These are phyloP conservation scores for Tholera decimalis DNA, from an alignment of 2,888 invertebrate genomes.

Conservation along the genomic window DNA sequence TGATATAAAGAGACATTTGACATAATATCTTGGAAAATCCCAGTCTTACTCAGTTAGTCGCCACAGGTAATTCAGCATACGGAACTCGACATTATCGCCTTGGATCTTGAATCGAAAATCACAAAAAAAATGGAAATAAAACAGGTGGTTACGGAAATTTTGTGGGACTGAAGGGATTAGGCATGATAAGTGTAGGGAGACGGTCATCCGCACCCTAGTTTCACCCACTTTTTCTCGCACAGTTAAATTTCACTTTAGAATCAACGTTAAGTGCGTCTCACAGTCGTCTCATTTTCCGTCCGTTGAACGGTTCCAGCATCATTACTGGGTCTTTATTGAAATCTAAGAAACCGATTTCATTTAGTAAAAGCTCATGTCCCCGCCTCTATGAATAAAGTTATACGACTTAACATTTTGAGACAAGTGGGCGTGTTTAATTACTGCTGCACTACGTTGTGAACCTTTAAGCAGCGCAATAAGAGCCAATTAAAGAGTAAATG, in stretches of 20 bases:
- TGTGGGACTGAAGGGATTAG: constrained; percentile 20
- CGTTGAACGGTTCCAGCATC: background rate
- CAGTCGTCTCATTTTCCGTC: background rate
- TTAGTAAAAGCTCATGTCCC: background rate
- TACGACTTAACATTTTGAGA: background rate
- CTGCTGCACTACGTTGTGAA: too few species aligned
- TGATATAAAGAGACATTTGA: constrained; percentile 1
- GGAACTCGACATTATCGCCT: constrained; percentile 16
- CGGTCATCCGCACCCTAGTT: background rate
- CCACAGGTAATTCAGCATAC: constrained; percentile 18
- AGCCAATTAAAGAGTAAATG: too few species aligned
- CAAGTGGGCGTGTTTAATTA: too few species aligned
- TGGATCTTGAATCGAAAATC: constrained; percentile 24
- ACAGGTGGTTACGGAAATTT: constrained; percentile 54
- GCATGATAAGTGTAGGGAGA: constrained; percentile 4
- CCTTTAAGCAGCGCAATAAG: too few species aligned
- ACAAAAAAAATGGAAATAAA: constrained; percentile 40
- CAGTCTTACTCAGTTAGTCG: background rate
- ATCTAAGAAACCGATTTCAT: constrained; percentile 1
- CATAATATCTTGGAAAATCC: constrained; percentile 10
- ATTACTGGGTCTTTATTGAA: constrained; percentile 4
- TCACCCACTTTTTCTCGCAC: background rate
- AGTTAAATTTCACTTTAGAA: constrained; percentile 15
- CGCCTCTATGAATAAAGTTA: too few species aligned
- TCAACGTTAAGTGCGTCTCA: background rate